phyloP scores from a whole-genome alignment of 1,140 invertebrate genomes.

The Anoplophora glabripennis region DNA sequence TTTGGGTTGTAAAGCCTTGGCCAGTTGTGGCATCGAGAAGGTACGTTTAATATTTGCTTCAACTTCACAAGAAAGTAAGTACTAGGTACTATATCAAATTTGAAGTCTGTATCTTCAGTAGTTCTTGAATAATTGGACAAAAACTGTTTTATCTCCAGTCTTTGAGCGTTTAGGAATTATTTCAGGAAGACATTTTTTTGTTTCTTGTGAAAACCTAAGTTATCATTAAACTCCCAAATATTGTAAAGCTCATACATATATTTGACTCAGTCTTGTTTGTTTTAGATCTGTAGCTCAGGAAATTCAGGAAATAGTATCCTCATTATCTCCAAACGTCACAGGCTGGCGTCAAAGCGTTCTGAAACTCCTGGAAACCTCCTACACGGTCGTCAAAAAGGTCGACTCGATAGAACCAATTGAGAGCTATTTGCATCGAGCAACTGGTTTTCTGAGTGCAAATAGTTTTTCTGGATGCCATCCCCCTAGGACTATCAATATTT shows the following conservation, averaged over 20 bases:
- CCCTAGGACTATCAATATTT: conserved; percentile 57
- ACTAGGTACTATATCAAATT: no score
- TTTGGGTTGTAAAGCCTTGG: conserved; percentile 78
- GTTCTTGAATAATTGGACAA: no score
- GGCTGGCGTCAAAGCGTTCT: conserved; percentile 56
- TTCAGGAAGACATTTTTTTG: no score
- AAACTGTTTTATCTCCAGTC: no score
- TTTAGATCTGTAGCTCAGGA: conserved; percentile 56
- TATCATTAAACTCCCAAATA: no score
- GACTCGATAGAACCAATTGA: conserved; percentile 54
- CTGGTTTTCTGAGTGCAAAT: conserved; percentile 57
- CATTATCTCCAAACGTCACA: conserved; percentile 43
- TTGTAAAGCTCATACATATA: no score
- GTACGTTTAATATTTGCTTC: conserved; percentile 41
- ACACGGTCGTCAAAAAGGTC: conserved; percentile 49
- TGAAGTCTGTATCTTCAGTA: no score
- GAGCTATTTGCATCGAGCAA: conserved; percentile 58
- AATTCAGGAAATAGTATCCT: conserved; percentile 54
- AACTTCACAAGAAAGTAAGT: no score
- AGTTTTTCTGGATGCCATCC: conserved; percentile 63
- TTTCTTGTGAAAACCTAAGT: no score
- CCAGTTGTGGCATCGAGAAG: conserved; percentile 62
- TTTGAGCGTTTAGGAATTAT: no score
- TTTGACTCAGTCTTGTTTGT: conserved; percentile 11
- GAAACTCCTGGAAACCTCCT: conserved; percentile 55